phyloP scores from a whole-genome alignment of 2,888 invertebrate genomes.

The Margaritifera margaritifera region DNA sequence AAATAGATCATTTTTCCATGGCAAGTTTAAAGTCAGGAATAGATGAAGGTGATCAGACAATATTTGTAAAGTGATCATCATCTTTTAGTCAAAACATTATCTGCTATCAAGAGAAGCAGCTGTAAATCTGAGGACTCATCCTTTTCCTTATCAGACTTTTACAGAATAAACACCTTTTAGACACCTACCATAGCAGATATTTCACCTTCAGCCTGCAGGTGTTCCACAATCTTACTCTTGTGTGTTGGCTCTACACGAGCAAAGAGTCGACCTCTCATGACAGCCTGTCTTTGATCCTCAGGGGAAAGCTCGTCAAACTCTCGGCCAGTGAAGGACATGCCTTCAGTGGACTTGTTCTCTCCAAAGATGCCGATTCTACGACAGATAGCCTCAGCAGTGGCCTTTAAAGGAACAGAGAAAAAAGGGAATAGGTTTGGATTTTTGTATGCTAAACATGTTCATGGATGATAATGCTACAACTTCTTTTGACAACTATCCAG shows the following conservation, averaged over 20 bases:
- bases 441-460: not conserved
- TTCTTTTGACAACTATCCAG: not conserved
- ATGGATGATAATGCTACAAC: not conserved
- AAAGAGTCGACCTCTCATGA: constrained; percentile 89
- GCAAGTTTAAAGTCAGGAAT: too few species aligned
- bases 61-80: too few species aligned
- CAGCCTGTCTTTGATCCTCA: constrained; percentile 93
- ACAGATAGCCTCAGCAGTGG: constrained; percentile 99
- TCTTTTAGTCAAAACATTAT: too few species aligned
- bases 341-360: constrained; percentile 96
- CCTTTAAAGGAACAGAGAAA: constrained; percentile 68
- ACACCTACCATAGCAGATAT: constrained; percentile 97
- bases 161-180: too few species aligned
- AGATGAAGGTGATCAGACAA: too few species aligned
- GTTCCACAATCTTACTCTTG: constrained; percentile 99
- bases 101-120: too few species aligned
- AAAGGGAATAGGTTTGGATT: not conserved
- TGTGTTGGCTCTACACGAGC: constrained; percentile 99
- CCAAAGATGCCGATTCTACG: constrained; percentile 97
- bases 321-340: constrained; percentile 95
- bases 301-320: constrained; percentile 98
- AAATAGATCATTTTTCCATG: too few species aligned
- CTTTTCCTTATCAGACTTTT: too few species aligned
- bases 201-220: constrained; percentile 95
- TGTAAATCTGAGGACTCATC: too few species aligned